Percentiles rank a stretch among this genome's conserved stretches.
Conservation (phyloP, 2,888 invertebrate species). For the Drosophila paracracens region DNA sequence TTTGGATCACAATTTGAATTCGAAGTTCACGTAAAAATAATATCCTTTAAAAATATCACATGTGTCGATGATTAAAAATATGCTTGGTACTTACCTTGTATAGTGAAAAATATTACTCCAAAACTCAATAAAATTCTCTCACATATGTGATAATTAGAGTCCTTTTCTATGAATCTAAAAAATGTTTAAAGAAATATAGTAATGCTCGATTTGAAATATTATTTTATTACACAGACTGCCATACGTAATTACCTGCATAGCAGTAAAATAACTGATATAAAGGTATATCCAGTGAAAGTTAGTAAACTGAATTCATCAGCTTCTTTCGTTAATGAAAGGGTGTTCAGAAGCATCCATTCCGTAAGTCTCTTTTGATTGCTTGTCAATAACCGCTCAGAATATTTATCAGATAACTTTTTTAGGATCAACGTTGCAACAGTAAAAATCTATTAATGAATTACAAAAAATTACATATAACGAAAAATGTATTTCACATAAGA, state of each 20-base stretch:
- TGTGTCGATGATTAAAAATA: neutral
- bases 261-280: conserved; percentile 57
- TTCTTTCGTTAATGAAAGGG: conserved; percentile 61
- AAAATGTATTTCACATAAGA: neutral
- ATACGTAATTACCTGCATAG: conserved; percentile 47
- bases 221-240: neutral
- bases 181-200: neutral
- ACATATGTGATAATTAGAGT: conserved; percentile 52
- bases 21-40: no score
- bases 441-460: conserved; percentile 33
- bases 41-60: no score
- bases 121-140: conserved; percentile 54
- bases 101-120: conserved; percentile 63
- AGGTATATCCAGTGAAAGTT: conserved; percentile 60
- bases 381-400: conserved; percentile 60
- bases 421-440: conserved; percentile 51
- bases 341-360: conserved; percentile 65
- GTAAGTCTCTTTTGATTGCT: conserved; percentile 52
- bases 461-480: neutral
- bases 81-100: conserved; percentile 42
- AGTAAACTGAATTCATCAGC: conserved; percentile 61
- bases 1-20: no score
- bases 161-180: conserved; percentile 45
- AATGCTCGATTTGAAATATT: neutral
- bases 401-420: conserved; percentile 63